Percentiles rank a stretch among this genome's conserved stretches.
Conservation (phyloP, 2,888 invertebrate species). For the Seira musarum region DNA sequence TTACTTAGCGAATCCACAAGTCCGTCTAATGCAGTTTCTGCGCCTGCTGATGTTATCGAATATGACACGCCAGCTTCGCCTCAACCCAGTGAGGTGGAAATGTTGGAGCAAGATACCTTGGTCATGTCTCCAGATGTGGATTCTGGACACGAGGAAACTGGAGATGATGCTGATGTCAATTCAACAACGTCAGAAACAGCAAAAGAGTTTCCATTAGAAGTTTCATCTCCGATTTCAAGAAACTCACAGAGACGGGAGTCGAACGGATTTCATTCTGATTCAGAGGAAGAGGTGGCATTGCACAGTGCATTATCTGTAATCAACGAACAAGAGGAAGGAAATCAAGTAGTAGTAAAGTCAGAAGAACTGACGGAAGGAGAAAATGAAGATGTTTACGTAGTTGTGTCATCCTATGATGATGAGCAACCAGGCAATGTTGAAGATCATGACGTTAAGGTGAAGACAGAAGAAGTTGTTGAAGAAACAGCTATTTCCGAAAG, state of each 20-base stretch:
- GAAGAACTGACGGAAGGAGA: slow-evolving; percentile 9
- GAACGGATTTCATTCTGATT: slow-evolving; percentile 58
- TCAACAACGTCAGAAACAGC: slow-evolving; percentile 30
- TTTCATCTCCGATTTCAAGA: neutral
- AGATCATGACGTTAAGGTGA: neutral
- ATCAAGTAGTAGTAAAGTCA: too few species aligned
- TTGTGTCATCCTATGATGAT: neutral
- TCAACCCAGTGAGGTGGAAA: neutral
- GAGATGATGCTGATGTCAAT: slow-evolving; percentile 37
- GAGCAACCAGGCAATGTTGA: slow-evolving; percentile 1
- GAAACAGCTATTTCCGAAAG: neutral
- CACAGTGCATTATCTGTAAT: too few species aligned
- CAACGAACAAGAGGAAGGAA: too few species aligned
- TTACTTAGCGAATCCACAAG: slow-evolving; percentile 65
- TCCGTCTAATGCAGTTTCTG: slow-evolving; percentile 40
- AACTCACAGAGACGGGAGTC: slow-evolving; percentile 41
- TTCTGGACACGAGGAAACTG: slow-evolving; percentile 52
- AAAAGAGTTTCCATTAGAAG: slow-evolving; percentile 31
- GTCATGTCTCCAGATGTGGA: slow-evolving; percentile 37
- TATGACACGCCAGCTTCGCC: slow-evolving; percentile 35
- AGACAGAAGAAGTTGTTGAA: slow-evolving; percentile 1
- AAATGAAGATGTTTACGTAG: neutral
- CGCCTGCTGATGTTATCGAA: slow-evolving; percentile 32
- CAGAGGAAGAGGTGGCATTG: slow-evolving; percentile 52
- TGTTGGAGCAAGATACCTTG: slow-evolving; percentile 16